phyloP scores from a whole-genome alignment of 2,113 vertebrate species.

The Mirounga angustirostris region DNA sequence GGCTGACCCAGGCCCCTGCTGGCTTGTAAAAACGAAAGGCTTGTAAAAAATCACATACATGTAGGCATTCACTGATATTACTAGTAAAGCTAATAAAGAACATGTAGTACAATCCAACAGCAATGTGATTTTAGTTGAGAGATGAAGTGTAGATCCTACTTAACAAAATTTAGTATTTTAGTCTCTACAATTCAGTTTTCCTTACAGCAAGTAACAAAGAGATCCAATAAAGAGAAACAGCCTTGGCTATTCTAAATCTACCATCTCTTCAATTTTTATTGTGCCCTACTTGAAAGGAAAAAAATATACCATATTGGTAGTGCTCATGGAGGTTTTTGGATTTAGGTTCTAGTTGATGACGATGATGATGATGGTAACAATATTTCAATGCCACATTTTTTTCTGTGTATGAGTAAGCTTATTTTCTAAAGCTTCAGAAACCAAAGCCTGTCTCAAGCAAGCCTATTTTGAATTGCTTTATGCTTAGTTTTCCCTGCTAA shows the following conservation, averaged over 20 bases:
- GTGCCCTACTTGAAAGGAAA: background rate
- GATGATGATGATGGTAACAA: background rate
- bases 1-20: background rate
- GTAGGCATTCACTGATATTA: background rate
- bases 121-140: background rate
- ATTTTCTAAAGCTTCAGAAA: conserved; percentile 58
- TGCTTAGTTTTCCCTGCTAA: conserved; percentile 55
- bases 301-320: background rate
- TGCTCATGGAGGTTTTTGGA: background rate
- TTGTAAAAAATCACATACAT: background rate
- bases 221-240: background rate
- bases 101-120: background rate
- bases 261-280: background rate
- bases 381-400: background rate
- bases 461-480: conserved; percentile 52
- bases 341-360: background rate
- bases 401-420: conserved; percentile 11
- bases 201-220: background rate
- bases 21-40: background rate
- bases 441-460: background rate
- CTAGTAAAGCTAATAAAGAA: background rate
- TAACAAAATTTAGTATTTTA: background rate
- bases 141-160: background rate
- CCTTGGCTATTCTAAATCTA: background rate
- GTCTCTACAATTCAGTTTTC: background rate